Conservation (phyloP, 2,888 invertebrate species). For the Tipula helvola region DNA sequence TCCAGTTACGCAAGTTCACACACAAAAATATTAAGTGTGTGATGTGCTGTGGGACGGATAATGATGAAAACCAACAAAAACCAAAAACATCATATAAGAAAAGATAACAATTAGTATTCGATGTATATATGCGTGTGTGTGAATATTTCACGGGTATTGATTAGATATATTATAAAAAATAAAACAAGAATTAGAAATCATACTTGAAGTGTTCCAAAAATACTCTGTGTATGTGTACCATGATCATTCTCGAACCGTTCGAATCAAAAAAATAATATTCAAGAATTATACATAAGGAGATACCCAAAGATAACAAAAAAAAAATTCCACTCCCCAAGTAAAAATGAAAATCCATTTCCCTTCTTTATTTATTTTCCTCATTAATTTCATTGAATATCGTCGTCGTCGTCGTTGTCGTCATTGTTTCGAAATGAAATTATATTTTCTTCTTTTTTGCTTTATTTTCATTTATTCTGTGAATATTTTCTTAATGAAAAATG, state of each 20-base stretch:
- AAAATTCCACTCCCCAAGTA: neutral
- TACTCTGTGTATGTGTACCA: neutral
- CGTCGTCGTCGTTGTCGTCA: slow-evolving; percentile 11
- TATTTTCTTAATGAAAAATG: neutral
- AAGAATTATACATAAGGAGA: neutral
- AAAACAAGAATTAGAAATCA: neutral
- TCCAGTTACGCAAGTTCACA: slow-evolving; percentile 4
- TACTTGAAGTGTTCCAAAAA: neutral
- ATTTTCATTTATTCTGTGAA: neutral
- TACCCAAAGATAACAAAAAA: neutral
- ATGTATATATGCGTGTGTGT: neutral
- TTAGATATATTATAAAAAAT: neutral
- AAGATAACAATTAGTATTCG: neutral
- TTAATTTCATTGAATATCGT: slow-evolving; percentile 6
- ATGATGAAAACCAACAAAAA: neutral
- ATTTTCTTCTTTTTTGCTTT: neutral
- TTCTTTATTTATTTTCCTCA: neutral
- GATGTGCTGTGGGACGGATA: neutral
- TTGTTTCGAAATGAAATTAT: slow-evolving; percentile 12
- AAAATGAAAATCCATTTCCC: neutral
- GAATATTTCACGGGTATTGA: neutral
- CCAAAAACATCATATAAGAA: neutral
- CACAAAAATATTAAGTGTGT: neutral
- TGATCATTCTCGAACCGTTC: neutral
- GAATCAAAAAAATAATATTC: neutral